phyloP scores from a whole-genome alignment of 1,140 invertebrate genomes.

The Idris sp. region DNA sequence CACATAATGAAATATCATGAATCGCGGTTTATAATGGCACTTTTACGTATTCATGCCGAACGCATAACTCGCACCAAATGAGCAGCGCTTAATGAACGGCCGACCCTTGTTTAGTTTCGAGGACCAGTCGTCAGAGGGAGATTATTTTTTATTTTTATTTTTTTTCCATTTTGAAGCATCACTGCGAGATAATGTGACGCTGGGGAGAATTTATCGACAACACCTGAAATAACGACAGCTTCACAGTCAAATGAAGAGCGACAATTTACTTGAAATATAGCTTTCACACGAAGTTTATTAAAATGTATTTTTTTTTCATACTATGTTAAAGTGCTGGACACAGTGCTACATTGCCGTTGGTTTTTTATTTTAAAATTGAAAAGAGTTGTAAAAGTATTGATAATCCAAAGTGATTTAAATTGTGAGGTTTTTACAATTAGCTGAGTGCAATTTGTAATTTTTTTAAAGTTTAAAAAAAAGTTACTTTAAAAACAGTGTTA shows the following conservation, averaged over 20 bases:
- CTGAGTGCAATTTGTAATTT: no score
- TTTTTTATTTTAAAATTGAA: no score
- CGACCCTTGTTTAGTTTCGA: slow-evolving; percentile 37
- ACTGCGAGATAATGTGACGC: slow-evolving; percentile 28
- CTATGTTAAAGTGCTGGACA: no score
- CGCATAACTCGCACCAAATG: slow-evolving; percentile 29
- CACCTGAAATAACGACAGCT: slow-evolving; percentile 28
- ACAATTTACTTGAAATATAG: slow-evolving; percentile 23
- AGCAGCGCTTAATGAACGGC: slow-evolving; percentile 35
- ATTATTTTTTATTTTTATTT: slow-evolving; percentile 31
- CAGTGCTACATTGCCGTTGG: no score
- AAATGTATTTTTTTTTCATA: no score
- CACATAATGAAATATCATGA: slow-evolving; percentile 51
- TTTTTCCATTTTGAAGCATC: slow-evolving; percentile 27
- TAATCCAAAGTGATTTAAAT: no score
- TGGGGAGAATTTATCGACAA: slow-evolving; percentile 29
- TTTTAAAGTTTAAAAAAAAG: no score
- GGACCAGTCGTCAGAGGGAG: slow-evolving; percentile 23
- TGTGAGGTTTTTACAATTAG: no score
- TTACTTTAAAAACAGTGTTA: no score
- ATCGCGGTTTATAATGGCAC: slow-evolving; percentile 49
- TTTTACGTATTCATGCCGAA: slow-evolving; percentile 41
- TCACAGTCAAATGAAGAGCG: slow-evolving; percentile 14
- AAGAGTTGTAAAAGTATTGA: no score
- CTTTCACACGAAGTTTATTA: slow-evolving; percentile 8